Base-by-base conservation (phyloP, 1,140 invertebrate genomes). In the Orius insidiosus region DNA sequence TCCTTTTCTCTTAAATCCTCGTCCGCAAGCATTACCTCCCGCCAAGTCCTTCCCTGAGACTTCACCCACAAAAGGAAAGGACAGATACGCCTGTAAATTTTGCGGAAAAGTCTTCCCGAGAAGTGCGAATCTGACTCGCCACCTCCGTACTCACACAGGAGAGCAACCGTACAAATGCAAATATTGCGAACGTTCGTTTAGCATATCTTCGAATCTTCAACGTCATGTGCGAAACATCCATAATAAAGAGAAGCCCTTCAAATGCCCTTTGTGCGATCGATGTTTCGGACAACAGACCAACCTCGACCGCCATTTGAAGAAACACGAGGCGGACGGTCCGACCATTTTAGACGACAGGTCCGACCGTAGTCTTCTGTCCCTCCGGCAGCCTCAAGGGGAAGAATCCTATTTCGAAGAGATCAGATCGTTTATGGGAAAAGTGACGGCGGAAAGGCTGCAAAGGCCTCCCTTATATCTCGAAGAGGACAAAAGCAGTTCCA, bases 251-350 rank as follows among this genome's bases (percentile, higher is more conserved):
- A 82, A 85, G 51, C 85, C 86, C 11, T 90, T 87, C 64, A 81
- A 83, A 56, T 86, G 82, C 62, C 80, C 80, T 48, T 69, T 85
- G 24, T 85, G 82, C 58, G 82, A 88, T 59, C 70, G 85, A 39
- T 94, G 92, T 62, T 98, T 98, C 62, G 94, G 94, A 0, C 94
- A 98, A 64, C 94, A 98, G 64, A 98, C 94, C 1, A 98, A 98
- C 63, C 70, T 98, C 30, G 94, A 98, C 64, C 71, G 95, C 49
- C 95, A 98, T 61, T 64, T 98, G 56, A 92, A 94, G 72, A 98
- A 98, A 58, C 94, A 98, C 63, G 92, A 98, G 58, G 79, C 81
- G n/a, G 85, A 89, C 56, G 83, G 24, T 24, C 24, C 24, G 24
- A 24, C 35, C 35, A 15, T 13, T 36, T 11, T 15, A 36, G 35